Evolutionary conservation across 2,797 vertebrate species (phyloP).

Genomic region (Sebastes melanostomus): DNA sequence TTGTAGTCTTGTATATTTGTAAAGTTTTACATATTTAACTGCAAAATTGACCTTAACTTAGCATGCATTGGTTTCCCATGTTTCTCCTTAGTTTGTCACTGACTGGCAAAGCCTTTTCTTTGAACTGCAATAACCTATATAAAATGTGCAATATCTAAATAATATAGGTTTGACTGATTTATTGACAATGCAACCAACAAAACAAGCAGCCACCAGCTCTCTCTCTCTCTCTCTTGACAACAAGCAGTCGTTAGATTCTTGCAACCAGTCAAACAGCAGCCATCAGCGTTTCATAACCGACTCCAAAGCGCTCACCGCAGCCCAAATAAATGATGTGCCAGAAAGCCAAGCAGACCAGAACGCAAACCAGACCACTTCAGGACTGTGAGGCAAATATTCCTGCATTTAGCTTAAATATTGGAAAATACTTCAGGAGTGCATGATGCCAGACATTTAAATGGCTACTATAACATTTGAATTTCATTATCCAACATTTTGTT

Average conservation of each 20-base stretch:
- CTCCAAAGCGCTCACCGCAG: slow-evolving; percentile 48
- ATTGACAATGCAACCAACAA: slow-evolving; percentile 2
- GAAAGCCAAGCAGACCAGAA: slow-evolving; percentile 67
- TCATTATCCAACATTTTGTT: not conserved
- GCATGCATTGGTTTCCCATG: not conserved
- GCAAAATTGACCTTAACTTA: not conserved
- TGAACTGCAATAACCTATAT: not conserved
- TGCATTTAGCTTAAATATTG: slow-evolving; percentile 46
- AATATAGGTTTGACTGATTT: not conserved
- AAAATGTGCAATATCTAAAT: not conserved
- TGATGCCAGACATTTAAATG: not conserved
- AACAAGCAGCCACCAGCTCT: slow-evolving; percentile 53
- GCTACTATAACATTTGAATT: not conserved
- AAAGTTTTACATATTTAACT: not conserved
- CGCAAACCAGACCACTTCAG: not conserved
- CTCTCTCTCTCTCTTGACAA: slow-evolving; percentile 8
- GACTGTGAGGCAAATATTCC: slow-evolving; percentile 3
- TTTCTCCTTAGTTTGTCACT: not conserved
- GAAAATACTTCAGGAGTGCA: slow-evolving; percentile 26
- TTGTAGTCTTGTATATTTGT: not conserved
- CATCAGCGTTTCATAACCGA: slow-evolving; percentile 40
- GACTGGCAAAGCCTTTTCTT: not conserved
- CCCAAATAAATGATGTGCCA: slow-evolving; percentile 43
- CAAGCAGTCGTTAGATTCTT: slow-evolving; percentile 51
- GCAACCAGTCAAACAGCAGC: slow-evolving; percentile 63